Conservation (phyloP, 1,140 invertebrate species). For the Acromyrmex echinatior region DNA sequence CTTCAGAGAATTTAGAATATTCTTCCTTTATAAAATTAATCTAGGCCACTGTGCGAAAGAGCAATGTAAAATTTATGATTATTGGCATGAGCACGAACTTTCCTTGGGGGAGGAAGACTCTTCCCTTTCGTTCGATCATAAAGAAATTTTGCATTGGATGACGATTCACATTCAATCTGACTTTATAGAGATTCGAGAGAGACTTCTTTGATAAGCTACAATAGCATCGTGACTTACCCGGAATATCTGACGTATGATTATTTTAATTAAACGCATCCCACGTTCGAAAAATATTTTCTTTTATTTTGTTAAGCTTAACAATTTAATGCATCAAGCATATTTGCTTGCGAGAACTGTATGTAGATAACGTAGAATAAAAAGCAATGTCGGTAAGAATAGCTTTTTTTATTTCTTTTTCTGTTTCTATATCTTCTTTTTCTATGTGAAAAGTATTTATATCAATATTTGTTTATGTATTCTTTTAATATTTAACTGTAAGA, state of each 20-base stretch:
- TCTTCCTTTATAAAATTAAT: background rate
- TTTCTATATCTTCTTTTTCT: background rate
- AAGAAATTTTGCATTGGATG: slow-evolving; percentile 15
- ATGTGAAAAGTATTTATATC: background rate
- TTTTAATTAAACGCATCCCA: slow-evolving; percentile 4
- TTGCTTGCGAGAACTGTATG: background rate
- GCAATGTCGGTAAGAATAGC: background rate
- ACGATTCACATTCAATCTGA: background rate
- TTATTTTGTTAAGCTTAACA: slow-evolving; percentile 2
- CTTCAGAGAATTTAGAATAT: background rate
- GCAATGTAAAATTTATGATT: slow-evolving; percentile 28
- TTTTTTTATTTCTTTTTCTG: background rate
- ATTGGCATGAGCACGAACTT: slow-evolving; percentile 15
- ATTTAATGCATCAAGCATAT: slow-evolving; percentile 13
- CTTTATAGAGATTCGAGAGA: background rate
- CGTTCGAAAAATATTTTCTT: background rate
- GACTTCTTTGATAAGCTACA: background rate
- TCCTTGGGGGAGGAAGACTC: background rate
- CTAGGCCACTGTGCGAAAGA: background rate
- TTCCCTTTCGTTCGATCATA: background rate
- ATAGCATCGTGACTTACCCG: background rate
- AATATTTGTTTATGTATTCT: background rate
- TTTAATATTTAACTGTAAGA: background rate
- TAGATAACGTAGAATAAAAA: background rate
- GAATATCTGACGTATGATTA: background rate